Evolutionary conservation across 2,888 invertebrate genomes (phyloP).

Genomic region (Drosophila pullipes): DNA sequence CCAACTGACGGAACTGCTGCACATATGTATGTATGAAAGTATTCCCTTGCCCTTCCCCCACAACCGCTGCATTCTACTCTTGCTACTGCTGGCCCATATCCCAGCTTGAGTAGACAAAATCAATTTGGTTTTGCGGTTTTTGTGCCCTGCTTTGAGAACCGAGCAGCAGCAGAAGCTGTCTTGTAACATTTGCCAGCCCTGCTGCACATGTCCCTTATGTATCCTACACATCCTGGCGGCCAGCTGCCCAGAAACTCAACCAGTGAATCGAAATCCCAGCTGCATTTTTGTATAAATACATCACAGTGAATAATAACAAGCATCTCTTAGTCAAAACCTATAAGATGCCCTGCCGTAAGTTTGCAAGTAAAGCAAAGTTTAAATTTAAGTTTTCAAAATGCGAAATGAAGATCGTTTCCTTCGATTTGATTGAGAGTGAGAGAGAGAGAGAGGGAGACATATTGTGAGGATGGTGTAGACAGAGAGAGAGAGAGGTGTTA

Average conservation of each 20-base stretch:
- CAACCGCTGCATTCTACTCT: not conserved
- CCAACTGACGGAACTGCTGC: slow-evolving; percentile 47
- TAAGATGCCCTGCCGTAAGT: not conserved
- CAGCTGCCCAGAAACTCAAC: slow-evolving; percentile 16
- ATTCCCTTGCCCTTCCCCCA: not conserved
- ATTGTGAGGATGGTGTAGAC: too few species aligned
- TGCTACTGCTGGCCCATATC: slow-evolving; percentile 32
- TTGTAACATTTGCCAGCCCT: slow-evolving; percentile 60
- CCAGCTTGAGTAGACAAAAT: slow-evolving; percentile 76
- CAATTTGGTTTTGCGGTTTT: slow-evolving; percentile 80
- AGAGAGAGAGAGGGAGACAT: too few species aligned
- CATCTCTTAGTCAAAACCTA: not conserved
- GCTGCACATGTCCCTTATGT: slow-evolving; percentile 41
- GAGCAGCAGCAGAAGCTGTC: slow-evolving; percentile 44
- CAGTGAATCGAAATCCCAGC: slow-evolving; percentile 37
- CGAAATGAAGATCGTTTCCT: not conserved
- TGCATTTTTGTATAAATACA: slow-evolving; percentile 66
- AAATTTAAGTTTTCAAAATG: not conserved
- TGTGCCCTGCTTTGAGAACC: slow-evolving; percentile 37
- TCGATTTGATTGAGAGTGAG: not conserved
- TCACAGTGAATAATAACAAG: slow-evolving; percentile 60
- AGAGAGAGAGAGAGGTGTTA: not conserved
- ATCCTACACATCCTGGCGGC: slow-evolving; percentile 14
- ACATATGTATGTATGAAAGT: slow-evolving; percentile 17
- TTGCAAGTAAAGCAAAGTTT: not conserved